Evolutionary conservation across 2,797 vertebrate species (phyloP), one percentile per base, ranked within the genome.

Genomic region (Rhabdophis nuchalis): DNA sequence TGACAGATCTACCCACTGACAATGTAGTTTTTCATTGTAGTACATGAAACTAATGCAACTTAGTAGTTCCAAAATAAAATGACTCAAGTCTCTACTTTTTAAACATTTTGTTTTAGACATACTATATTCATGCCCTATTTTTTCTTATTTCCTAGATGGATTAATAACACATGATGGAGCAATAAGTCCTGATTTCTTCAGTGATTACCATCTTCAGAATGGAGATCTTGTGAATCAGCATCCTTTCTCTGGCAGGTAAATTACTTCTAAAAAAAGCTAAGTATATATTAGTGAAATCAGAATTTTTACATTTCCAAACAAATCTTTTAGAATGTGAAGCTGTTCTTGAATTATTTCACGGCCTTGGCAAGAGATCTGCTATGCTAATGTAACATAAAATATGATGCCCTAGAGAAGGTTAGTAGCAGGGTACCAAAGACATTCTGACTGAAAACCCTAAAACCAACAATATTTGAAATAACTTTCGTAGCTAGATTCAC

Each of bases 161-260:
- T 95, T 99, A 91, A 97, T 98, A 88, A 96, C 97, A 88, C 97
- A 98, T 0, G 98, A 99, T 92, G 98, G 98, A 53, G 96, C 97
- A 0, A 96, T 98, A 95, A 98, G 98, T 96, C 98, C 98, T 0
- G 98, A 98, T 91, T 98, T 98, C 97, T 98, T 98, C 88, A 95
- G 93, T 64, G 98, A 99, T 95, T 98, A 98, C 94, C 98, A 98
- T 89, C 96, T 98, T 93, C 98, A 99, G 93, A 98, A 98, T n/a
- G 98, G 98, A 97, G 98, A 99, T 89, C 94, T 98, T 18, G 95
- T 97, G n/a, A 96, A 98, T 46, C 97, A 95, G 89, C 98, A 96
- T 95, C 95, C 97, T 88, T 98, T 97, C 96, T 95, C 97, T 92
- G 96, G 96, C 97, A 98, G 98, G 98, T 99, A 98, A 95, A 86